Evolutionary conservation across 2,113 vertebrate species (phyloP), one percentile per base, ranked within the genome.

Genomic region (Callospermophilus lateralis): DNA sequence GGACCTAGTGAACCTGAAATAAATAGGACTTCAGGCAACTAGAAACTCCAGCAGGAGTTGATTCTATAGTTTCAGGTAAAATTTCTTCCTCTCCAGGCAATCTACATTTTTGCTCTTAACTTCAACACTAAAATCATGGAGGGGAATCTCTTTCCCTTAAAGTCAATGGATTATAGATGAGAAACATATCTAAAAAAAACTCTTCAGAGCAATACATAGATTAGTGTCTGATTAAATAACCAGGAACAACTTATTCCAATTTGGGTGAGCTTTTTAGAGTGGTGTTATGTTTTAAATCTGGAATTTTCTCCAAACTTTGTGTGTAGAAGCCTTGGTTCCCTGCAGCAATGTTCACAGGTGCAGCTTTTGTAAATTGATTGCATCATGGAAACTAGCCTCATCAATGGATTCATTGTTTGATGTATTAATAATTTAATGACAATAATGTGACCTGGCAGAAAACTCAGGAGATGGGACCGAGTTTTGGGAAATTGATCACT

Each of bases 1-100:
- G 20, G 28, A 15, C 13, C 4, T 22, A 32, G 13, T 10, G 78
- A 30, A 9, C n/a, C 42, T 80, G 51, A 58, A 94, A 73, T 73
- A 20, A 42, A 2, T 1, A 55, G 10, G 0, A 17, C 24, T 19
- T 79, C 12, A 72, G 6, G 24, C 45, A 6, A 1, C 2, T 32
- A 4, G 26, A 30, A 84, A 67, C 24, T 87, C 63, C 73, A 53
- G 6, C 3, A 51, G 9, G 15, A 26, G 6, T 3, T 61, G 2
- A 32, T 72, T 28, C 42, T n/a, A 26, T 12, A 42, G 16, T 30
- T 63, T 58, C 2, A 84, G 34, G 16, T 11, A 37, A 11, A 74
- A 37, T 42, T 45, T 80, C 28, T 63, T 58, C 5, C 9, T 32
- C 34, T 58, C 2, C 28, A 58, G 10, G 34, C 16, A 39, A 78